Conservation (phyloP, 2,113 vertebrate species). For the Calypte anna region DNA sequence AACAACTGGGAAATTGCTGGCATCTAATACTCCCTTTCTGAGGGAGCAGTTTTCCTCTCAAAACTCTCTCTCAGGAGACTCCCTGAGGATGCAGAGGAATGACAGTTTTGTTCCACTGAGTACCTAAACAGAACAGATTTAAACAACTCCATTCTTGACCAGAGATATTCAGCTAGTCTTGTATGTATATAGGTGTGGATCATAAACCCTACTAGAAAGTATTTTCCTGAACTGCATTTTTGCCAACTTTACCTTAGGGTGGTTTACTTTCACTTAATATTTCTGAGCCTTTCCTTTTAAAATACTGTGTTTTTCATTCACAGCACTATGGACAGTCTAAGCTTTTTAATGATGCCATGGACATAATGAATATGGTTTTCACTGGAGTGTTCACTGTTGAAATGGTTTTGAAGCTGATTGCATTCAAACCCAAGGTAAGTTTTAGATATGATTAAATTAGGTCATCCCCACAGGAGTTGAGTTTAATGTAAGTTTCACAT, state of each 20-base stretch:
- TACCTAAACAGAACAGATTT: background rate
- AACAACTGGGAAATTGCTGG: background rate
- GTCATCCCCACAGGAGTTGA: slow-evolving; percentile 11
- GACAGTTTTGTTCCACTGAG: background rate
- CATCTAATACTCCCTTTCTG: background rate
- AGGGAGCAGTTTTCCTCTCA: background rate
- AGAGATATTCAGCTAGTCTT: background rate
- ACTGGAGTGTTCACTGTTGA: slow-evolving; percentile 97
- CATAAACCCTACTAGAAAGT: background rate
- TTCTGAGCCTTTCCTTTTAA: slow-evolving; percentile 17
- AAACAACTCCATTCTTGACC: background rate
- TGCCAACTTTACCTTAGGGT: background rate
- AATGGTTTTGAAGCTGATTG: slow-evolving; percentile 98
- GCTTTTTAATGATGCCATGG: slow-evolving; percentile 95
- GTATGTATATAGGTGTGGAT: accelerated
- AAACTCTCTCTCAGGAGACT: background rate
- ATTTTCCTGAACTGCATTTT: background rate
- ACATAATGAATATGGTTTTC: slow-evolving; percentile 99
- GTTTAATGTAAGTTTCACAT: slow-evolving; percentile 26
- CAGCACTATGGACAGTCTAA: slow-evolving; percentile 97
- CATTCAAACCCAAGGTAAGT: slow-evolving; percentile 98
- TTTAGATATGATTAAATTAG: slow-evolving; percentile 27
- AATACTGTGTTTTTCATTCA: slow-evolving; percentile 13
- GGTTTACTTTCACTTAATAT: background rate
- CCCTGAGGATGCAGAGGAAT: background rate